Evolutionary conservation across 2,113 vertebrate species (phyloP), one percentile per base, ranked within the genome.

Genomic region (Procavia capensis): DNA sequence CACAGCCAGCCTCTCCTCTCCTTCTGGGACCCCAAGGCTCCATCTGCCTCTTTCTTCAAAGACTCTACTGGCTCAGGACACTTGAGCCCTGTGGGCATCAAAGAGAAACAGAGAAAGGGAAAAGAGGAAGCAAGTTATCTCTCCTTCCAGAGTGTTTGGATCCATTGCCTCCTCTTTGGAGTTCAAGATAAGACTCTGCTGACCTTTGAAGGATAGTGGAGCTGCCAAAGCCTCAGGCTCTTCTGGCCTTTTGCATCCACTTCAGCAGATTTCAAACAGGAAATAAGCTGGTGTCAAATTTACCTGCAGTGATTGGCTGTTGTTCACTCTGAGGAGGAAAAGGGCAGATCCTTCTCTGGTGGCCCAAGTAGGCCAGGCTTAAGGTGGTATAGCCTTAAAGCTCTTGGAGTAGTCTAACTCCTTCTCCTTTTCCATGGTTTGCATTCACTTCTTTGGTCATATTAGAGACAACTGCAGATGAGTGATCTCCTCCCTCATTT

Each of bases 191-290:
- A 95, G 93, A 66, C n/a, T 4, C 11, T 34, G 75, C 85, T 97
- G 97, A 96, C 95, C 93, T 96, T 93, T 94, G 95, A 70, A 59
- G 61, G 57, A 10, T 7, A 3, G 27, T 17, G 9, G 41, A 90
- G 43, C 43, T 84, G 95, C 97, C 96, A 97, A 95, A 64, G 86
- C 93, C 95, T 94, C n/a, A 2, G 96, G 97, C 97, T 91, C 75
- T 96, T 19, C 4, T 45, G 76, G 91, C 29, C 86, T 93, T 91
- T 94, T 91, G 47, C 16, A 13, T 91, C 81, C 91, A 95, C 91
- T 64, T 89, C 89, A 89, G 70, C 76, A 89, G 20, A 63, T 97
- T 72, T 95, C 64, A 79, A 47, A 66, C 31, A 45, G 88, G 83
- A 96, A 94, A 91, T 31, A 47, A 81, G 45, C 68, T 39, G 29